Conservation (phyloP, 2,113 vertebrate species). For the Panurus biarmicus region DNA sequence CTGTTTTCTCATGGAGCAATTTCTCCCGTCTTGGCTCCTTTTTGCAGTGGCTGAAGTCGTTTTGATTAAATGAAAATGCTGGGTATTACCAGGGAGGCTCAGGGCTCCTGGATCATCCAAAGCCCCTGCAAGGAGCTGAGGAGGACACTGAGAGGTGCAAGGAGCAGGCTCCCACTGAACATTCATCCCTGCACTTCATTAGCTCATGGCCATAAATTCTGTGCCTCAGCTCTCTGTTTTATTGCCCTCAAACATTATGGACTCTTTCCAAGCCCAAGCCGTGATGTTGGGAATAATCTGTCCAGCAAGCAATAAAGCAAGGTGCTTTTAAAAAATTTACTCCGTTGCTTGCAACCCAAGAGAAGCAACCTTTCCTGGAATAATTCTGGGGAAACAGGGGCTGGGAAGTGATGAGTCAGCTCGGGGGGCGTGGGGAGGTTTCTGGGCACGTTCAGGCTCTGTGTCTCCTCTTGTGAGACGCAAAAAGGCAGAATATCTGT, state of each 20-base stretch:
- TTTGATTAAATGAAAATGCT: background rate
- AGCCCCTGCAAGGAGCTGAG: background rate
- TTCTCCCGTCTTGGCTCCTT: background rate
- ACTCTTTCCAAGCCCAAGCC: background rate
- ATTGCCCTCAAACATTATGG: slow-evolving; percentile 17
- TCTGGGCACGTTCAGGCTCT: background rate
- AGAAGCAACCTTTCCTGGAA: background rate
- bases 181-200: slow-evolving; percentile 15
- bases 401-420: background rate
- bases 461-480: background rate
- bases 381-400: background rate
- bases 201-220: slow-evolving; percentile 38
- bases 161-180: background rate
- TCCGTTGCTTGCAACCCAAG: background rate
- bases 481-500: background rate
- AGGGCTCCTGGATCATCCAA: background rate
- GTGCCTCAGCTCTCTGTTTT: slow-evolving; percentile 4
- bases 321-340: slow-evolving; percentile 6
- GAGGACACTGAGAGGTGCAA: background rate
- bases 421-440: fast-evolving
- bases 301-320: slow-evolving; percentile 33
- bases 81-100: background rate
- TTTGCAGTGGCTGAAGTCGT: background rate
- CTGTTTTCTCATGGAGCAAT: background rate
- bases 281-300: background rate